Percentiles rank a stretch among this genome's conserved stretches.
phyloP scores from a whole-genome alignment of 2,888 invertebrate species.

The Seira ritae region DNA sequence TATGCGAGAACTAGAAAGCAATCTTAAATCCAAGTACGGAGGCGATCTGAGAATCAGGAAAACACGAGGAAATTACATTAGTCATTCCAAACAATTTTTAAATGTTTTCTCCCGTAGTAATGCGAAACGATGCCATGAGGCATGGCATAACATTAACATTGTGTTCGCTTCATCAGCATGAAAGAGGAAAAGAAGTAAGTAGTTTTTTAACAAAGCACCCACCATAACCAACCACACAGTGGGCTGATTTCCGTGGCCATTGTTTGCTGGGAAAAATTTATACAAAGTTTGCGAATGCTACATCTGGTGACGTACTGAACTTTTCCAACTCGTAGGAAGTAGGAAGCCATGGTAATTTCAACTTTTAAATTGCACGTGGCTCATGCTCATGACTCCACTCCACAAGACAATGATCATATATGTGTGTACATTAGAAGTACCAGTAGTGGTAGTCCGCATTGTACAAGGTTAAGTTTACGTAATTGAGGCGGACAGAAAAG shows the following conservation, averaged over 20 bases:
- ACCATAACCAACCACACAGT: neutral
- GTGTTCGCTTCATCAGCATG: too few relatives aligned
- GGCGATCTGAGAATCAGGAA: neutral
- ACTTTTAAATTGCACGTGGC: neutral
- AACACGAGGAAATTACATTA: constrained; percentile 16
- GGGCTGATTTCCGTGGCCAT: neutral
- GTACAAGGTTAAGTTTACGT: neutral
- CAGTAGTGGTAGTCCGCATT: too few relatives aligned
- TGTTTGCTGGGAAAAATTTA: neutral
- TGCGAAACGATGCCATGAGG: constrained; percentile 6
- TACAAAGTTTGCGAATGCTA: neutral
- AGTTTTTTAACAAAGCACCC: too few relatives aligned
- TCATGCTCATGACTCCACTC: too few relatives aligned
- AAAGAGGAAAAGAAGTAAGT: too few relatives aligned
- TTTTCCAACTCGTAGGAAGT: neutral
- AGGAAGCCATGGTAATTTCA: neutral
- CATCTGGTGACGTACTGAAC: constrained; percentile 1
- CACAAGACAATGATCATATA: too few relatives aligned
- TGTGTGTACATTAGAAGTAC: too few relatives aligned
- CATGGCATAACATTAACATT: constrained; percentile 1
- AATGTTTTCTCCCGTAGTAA: neutral
- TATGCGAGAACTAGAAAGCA: too few relatives aligned
- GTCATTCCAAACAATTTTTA: neutral
- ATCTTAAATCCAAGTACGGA: neutral
- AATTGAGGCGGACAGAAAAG: neutral